These are phyloP conservation scores for Eristalis intricaria DNA, from an alignment of 2,888 invertebrate genomes.

Conservation along the genomic window DNA sequence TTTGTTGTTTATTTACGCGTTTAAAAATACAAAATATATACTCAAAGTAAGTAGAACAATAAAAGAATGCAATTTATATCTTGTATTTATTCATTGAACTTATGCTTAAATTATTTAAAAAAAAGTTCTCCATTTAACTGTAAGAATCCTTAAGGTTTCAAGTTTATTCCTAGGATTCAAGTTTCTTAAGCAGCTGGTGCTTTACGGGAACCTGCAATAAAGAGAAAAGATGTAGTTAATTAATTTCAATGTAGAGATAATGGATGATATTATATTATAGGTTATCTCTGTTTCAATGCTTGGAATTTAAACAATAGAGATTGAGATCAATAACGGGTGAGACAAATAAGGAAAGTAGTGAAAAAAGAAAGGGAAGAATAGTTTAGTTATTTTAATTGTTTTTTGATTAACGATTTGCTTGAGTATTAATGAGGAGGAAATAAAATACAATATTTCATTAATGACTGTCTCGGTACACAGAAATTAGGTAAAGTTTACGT, in stretches of 20 bases:
- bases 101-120: constrained; percentile 45
- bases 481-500: too few relatives aligned
- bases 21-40: background rate
- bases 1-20: background rate
- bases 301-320: too few relatives aligned
- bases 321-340: too few relatives aligned
- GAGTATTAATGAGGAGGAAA: too few relatives aligned
- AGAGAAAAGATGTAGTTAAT: background rate
- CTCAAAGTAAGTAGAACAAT: constrained; percentile 15
- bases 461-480: too few relatives aligned
- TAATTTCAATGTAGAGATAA: background rate
- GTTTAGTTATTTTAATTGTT: too few relatives aligned
- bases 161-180: constrained; percentile 19
- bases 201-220: constrained; percentile 58
- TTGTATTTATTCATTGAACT: constrained; percentile 29
- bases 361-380: too few relatives aligned
- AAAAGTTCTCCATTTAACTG: constrained; percentile 37
- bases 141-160: constrained; percentile 39
- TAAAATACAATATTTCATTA: too few relatives aligned
- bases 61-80: constrained; percentile 15
- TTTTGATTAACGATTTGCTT: too few relatives aligned
- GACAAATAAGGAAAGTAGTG: too few relatives aligned
- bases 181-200: constrained; percentile 53
- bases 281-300: too few relatives aligned
- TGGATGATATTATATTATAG: too few relatives aligned